Evolutionary conservation across 2,888 invertebrate species (phyloP).

Genomic region (Melikaiella ostensackeni): DNA sequence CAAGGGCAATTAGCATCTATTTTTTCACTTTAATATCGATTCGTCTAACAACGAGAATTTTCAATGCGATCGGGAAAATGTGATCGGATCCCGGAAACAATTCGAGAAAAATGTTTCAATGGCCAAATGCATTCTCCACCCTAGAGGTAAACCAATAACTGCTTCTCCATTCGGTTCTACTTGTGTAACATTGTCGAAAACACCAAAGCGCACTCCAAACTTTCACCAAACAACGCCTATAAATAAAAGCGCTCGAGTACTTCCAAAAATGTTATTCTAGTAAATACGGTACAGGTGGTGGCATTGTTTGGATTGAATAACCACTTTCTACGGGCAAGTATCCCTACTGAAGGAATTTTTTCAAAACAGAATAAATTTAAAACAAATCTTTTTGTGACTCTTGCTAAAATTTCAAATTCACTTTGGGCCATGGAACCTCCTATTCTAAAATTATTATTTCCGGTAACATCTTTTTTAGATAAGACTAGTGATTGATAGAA

Average conservation of each 20-base stretch:
- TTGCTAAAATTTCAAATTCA: background rate
- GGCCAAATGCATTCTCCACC: slow-evolving; percentile 29
- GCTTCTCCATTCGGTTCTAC: slow-evolving; percentile 22
- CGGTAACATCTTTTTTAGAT: background rate
- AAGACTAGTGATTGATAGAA: background rate
- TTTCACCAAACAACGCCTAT: slow-evolving; percentile 33
- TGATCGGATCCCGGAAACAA: slow-evolving; percentile 12
- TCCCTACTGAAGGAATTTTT: background rate
- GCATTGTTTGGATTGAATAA: slow-evolving; percentile 10
- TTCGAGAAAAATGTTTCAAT: slow-evolving; percentile 30
- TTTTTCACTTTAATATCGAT: slow-evolving; percentile 37
- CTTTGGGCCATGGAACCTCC: background rate
- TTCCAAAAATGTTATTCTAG: slow-evolving; percentile 33
- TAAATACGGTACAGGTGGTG: slow-evolving; percentile 3
- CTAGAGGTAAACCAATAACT: slow-evolving; percentile 33
- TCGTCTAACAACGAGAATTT: slow-evolving; percentile 32
- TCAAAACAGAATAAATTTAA: background rate
- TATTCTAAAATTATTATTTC: background rate
- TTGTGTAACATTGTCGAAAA: slow-evolving; percentile 34
- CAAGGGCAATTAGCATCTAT: slow-evolving; percentile 21
- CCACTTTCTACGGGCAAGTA: background rate
- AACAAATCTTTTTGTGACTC: background rate
- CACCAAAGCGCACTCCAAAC: slow-evolving; percentile 38
- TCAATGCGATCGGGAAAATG: slow-evolving; percentile 28
- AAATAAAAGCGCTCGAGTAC: slow-evolving; percentile 30